phyloP scores from a whole-genome alignment of 2,888 invertebrate genomes.

The Macrophya annulata region DNA sequence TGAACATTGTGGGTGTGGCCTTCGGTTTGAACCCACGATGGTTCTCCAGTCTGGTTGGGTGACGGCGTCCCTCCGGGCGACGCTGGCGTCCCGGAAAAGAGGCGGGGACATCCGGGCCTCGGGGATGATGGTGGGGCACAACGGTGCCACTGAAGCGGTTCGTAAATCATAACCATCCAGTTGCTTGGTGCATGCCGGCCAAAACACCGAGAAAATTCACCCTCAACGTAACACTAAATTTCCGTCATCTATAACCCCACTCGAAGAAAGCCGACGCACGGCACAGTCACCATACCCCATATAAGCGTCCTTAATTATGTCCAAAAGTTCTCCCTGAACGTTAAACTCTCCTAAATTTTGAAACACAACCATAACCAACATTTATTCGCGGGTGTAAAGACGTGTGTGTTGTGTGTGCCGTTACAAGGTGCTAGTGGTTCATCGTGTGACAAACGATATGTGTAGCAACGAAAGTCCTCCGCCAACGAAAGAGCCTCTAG shows the following conservation, averaged over 20 bases:
- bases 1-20: slow-evolving; percentile 67
- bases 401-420: slow-evolving; percentile 38
- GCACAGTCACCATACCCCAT: background rate
- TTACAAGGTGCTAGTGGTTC: slow-evolving; percentile 8
- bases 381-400: background rate
- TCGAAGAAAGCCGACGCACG: slow-evolving; percentile 26
- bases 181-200: slow-evolving; percentile 72
- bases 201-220: slow-evolving; percentile 63
- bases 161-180: slow-evolving; percentile 76
- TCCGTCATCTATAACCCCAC: background rate
- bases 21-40: slow-evolving; percentile 26
- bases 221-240: slow-evolving; percentile 13
- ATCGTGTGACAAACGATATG: slow-evolving; percentile 67
- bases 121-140: slow-evolving; percentile 28
- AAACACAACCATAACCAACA: background rate
- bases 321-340: background rate
- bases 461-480: slow-evolving; percentile 79
- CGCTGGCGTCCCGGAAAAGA: slow-evolving; percentile 57
- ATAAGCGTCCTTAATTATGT: background rate
- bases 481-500: slow-evolving; percentile 73
- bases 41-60: slow-evolving; percentile 56
- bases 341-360: background rate
- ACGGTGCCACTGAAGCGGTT: slow-evolving; percentile 46
- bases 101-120: slow-evolving; percentile 59
- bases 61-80: slow-evolving; percentile 59